A percentile compares a stretch with the other conserved stretches of the same genome.
Conservation (phyloP, 2,888 invertebrate species). For the Stenchaetothrips biformis region DNA sequence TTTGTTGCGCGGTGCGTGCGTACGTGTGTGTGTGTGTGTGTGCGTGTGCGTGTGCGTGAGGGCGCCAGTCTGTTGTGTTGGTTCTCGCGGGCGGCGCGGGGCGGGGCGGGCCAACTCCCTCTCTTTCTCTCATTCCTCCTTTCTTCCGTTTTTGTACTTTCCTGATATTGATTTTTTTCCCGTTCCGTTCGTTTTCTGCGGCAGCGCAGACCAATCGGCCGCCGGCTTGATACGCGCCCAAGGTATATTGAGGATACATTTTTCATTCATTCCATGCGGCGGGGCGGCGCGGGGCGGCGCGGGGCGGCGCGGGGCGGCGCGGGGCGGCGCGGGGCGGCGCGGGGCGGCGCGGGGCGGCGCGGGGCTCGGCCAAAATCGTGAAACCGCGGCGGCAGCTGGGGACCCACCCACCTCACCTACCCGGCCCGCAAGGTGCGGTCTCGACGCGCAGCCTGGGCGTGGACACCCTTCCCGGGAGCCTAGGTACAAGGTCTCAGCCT, state of each 20-base stretch:
- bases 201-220: background rate
- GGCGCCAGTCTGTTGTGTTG: slow-evolving; percentile 27
- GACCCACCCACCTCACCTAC: too few species aligned
- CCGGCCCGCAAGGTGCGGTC: too few species aligned
- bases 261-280: slow-evolving; percentile 21
- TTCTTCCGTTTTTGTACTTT: slow-evolving; percentile 25
- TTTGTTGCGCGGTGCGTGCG: background rate
- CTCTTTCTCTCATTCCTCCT: slow-evolving; percentile 16
- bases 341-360: background rate
- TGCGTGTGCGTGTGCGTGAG: slow-evolving; percentile 33
- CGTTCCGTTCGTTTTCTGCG: slow-evolving; percentile 22
- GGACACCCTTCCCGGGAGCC: too few species aligned
- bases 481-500: too few species aligned
- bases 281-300: background rate
- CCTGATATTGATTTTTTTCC: slow-evolving; percentile 25
- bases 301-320: background rate
- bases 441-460: too few species aligned
- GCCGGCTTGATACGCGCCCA: slow-evolving; percentile 13
- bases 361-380: background rate
- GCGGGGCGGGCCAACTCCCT: background rate
- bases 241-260: slow-evolving; percentile 25
- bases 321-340: background rate
- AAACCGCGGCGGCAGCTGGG: too few species aligned
- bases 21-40: slow-evolving; percentile 35
- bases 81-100: background rate